Percentiles rank a stretch among this genome's conserved stretches.
Evolutionary conservation across 2,797 vertebrate genomes (phyloP).

Genomic region (Acrocephalus scirpaceus): DNA sequence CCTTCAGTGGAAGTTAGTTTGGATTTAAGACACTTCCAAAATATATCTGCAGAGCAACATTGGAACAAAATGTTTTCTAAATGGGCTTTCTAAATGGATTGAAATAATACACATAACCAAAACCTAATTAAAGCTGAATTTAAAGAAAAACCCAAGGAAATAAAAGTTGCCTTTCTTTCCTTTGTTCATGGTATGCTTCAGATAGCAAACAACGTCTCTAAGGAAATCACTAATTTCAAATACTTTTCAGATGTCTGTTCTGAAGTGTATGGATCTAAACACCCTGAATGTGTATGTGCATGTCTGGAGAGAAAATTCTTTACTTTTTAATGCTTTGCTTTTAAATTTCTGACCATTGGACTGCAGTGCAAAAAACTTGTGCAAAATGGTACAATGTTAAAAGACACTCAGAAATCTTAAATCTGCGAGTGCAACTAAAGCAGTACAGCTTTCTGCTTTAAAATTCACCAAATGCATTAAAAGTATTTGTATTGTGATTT

Average conservation of each 20-base stretch:
- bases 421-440: neutral
- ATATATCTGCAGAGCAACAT: neutral
- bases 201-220: neutral
- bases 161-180: neutral
- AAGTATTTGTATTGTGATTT: neutral
- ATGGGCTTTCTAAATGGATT: neutral
- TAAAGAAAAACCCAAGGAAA: neutral
- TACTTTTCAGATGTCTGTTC: neutral
- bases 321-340: neutral
- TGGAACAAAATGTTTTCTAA: neutral
- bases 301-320: neutral
- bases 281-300: accelerated
- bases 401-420: neutral
- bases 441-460: neutral
- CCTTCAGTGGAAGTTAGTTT: neutral
- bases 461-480: neutral
- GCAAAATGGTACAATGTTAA: neutral
- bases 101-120: neutral
- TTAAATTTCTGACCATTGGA: neutral
- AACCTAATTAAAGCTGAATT: neutral
- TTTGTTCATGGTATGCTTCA: neutral
- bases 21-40: neutral
- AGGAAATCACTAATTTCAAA: neutral
- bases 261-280: neutral
- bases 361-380: neutral